Percentiles rank a stretch among this genome's conserved stretches.
phyloP scores from a whole-genome alignment of 2,797 vertebrate species.

The Danio jaintianensis region DNA sequence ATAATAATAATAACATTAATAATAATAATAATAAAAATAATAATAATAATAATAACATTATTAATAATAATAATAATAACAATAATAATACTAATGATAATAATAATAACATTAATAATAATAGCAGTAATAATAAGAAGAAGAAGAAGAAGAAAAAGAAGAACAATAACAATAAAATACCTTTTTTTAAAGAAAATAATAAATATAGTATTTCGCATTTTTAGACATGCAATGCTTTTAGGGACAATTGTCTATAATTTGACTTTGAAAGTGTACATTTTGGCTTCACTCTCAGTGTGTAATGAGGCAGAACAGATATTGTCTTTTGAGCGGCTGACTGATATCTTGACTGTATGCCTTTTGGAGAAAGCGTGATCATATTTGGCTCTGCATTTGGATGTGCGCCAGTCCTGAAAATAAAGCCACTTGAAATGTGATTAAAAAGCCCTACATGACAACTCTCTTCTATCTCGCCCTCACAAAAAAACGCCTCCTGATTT shows the following conservation, averaged over 20 bases:
- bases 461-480: neutral
- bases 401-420: constrained; percentile 1
- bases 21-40: too few species aligned
- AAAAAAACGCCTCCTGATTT: constrained; percentile 1
- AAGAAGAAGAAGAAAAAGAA: too few species aligned
- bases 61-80: too few species aligned
- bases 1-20: too few species aligned
- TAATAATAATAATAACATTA: too few species aligned
- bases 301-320: constrained; percentile 19
- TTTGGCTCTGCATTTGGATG: constrained; percentile 6
- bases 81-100: too few species aligned
- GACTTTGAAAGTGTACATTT: neutral
- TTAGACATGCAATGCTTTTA: neutral
- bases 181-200: too few species aligned
- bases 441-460: constrained; percentile 2
- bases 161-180: too few species aligned
- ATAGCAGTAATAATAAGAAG: too few species aligned
- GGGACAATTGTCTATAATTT: constrained; percentile 1
- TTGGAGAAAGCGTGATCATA: constrained; percentile 24
- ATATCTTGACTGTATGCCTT: neutral
- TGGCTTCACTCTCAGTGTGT: neutral
- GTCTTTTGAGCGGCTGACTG: neutral
- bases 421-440: constrained; percentile 7
- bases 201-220: neutral
- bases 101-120: too few species aligned